Evolutionary conservation across 30 jellyfish, hydroid and myxozoan species (phyloP).

Genomic region (Aurelia aurita complex sp. Pacific): DNA sequence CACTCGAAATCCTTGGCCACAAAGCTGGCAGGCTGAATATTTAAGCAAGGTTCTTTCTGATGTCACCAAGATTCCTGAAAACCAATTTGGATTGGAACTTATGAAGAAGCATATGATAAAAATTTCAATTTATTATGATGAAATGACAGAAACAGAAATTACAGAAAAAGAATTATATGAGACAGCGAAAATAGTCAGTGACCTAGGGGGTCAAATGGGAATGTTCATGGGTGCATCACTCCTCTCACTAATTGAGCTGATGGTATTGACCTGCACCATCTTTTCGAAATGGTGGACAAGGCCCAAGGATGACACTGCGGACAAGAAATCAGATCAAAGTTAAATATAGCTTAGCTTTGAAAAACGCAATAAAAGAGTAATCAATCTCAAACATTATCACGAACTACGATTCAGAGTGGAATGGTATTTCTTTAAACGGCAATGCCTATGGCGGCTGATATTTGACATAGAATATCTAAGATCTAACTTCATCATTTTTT

Average conservation of each 20-base stretch:
- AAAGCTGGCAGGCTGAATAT: neutral
- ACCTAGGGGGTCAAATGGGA: slow-evolving; percentile 50
- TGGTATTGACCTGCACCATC: neutral
- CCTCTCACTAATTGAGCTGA: slow-evolving; percentile 15
- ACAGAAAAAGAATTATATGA: slow-evolving; percentile 22
- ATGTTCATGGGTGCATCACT: slow-evolving; percentile 35
- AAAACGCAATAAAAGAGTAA: too few species aligned
- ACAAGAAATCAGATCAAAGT: too few species aligned
- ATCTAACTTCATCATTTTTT: too few species aligned
- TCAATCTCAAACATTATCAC: too few species aligned
- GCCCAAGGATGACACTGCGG: too few species aligned
- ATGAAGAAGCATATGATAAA: slow-evolving; percentile 8
- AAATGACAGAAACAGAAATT: neutral
- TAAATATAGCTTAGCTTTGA: too few species aligned
- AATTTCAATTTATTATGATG: slow-evolving; percentile 3
- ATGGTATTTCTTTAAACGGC: too few species aligned
- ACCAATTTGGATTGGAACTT: neutral
- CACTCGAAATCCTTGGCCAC: slow-evolving; percentile 11
- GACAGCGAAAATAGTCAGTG: slow-evolving; percentile 9
- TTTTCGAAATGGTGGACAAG: too few species aligned
- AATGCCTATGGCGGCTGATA: too few species aligned
- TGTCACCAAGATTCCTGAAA: neutral
- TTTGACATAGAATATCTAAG: too few species aligned
- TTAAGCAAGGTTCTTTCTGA: neutral
- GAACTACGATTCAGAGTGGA: too few species aligned